These are phyloP conservation scores for Deladenus siricidicola DNA, from an alignment of 2,888 invertebrate species.

Conservation along the genomic window DNA sequence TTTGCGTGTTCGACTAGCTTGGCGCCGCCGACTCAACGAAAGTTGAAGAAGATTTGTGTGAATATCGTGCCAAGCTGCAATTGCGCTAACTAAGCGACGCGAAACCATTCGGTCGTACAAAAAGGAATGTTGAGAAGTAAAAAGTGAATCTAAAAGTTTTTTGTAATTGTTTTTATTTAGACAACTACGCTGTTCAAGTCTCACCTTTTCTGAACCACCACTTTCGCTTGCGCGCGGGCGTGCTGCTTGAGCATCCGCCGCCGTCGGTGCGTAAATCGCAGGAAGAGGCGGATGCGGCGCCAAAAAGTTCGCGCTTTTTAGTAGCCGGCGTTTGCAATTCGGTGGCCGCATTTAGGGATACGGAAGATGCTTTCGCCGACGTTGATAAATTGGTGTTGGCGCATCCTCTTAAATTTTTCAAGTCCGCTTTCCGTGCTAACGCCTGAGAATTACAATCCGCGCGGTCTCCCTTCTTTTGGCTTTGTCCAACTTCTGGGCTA, in stretches of 20 bases:
- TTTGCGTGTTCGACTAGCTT: not conserved
- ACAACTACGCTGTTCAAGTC: not conserved
- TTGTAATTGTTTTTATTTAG: not conserved
- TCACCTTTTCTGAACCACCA: slow-evolving; percentile 31
- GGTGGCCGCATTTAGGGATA: too few relatives aligned
- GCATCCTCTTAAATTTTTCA: too few relatives aligned
- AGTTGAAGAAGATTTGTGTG: slow-evolving; percentile 47
- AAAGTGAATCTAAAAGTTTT: not conserved
- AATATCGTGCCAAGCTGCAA: slow-evolving; percentile 52
- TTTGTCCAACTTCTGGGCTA: too few relatives aligned
- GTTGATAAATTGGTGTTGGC: too few relatives aligned
- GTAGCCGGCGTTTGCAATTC: too few relatives aligned
- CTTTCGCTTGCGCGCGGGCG: slow-evolving; percentile 25
- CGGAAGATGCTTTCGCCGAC: too few relatives aligned
- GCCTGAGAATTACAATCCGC: too few relatives aligned
- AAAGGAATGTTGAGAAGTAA: slow-evolving; percentile 19
- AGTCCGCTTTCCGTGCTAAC: too few relatives aligned
- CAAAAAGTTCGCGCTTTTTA: too few relatives aligned
- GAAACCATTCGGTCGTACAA: slow-evolving; percentile 32
- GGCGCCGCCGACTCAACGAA: slow-evolving; percentile 7
- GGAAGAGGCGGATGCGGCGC: not conserved
- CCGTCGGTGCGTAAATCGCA: not conserved
- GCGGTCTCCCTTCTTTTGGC: too few relatives aligned
- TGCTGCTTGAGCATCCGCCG: slow-evolving; percentile 24
- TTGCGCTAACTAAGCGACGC: slow-evolving; percentile 44